Base-by-base conservation (phyloP, 2,888 invertebrate genomes). In the Dynastes maya region DNA sequence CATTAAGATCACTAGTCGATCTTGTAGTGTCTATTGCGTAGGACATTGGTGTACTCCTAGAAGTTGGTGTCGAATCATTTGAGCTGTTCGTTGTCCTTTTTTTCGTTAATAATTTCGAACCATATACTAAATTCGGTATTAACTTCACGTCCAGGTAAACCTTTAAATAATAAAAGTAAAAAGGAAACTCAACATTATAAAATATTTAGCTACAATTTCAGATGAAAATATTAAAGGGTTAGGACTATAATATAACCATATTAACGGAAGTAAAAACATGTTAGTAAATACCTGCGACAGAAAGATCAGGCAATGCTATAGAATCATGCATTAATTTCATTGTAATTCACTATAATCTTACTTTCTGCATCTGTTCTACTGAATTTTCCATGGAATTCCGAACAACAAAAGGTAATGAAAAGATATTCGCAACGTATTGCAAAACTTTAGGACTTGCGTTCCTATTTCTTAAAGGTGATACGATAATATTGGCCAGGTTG, bases 71-170 rank as follows among this genome's bases (percentile, higher is more conserved):
- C 2, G 82, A 80, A 68, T 80, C 80, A 53, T 65, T 78, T 2
- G 78, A 71, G 2, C 77, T 61, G 6, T 82, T 82, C 2, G 82
- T 82, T 6, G 80, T 72, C 13, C 82, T 81, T 3, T 84, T 81
- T 78, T 85, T 84, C 6, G 91, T 90, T 32, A 96, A 88, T 1
- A 95, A 90, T 86, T 95, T 95, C 61, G 94, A 92, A 0, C 96
- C 94, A 83, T 94, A 95, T 49, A 96, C 92, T 70, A 96, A 91
- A 89, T 96, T 95, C 67, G 95, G 95, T 22, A 96, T 93, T 9
- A 96, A 91, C 89, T 95, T 95, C 0, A 95, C 93, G 86, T 96
- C 95, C 22, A 94, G 89, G 86, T 96, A 96, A 0, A 95, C 94
- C 91, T 92, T 88, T 75, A 88, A 53, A 72, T 64, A 78, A 63